phyloP scores from a whole-genome alignment of 2,888 invertebrate genomes.

The Campoplex capitator region DNA sequence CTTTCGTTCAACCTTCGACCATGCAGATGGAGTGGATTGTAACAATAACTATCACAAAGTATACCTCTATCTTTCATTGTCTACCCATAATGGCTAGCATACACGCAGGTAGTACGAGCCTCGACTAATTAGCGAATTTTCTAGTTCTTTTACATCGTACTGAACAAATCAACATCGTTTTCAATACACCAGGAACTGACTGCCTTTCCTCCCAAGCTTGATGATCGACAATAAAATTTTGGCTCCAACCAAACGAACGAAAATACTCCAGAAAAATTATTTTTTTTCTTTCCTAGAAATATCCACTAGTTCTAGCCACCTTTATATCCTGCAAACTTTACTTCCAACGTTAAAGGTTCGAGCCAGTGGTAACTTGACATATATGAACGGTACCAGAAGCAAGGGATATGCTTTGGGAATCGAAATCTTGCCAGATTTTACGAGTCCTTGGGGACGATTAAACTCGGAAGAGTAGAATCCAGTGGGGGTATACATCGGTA shows the following conservation, averaged over 20 bases:
- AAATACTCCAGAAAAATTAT: not conserved
- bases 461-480: conserved; percentile 39
- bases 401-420: conserved; percentile 13
- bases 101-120: not conserved
- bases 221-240: not conserved
- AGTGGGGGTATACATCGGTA: conserved; percentile 26
- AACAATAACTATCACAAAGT: conserved; percentile 23
- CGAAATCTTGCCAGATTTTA: conserved; percentile 38
- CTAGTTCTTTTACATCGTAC: not conserved
- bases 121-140: not conserved
- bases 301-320: not conserved
- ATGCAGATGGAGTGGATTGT: conserved; percentile 17
- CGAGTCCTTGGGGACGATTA: conserved; percentile 34
- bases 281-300: not conserved
- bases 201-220: too few relatives aligned
- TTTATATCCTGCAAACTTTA: not conserved
- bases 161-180: not conserved
- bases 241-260: not conserved
- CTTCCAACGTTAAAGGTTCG: not conserved
- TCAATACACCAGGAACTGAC: not conserved
- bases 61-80: conserved; percentile 3
- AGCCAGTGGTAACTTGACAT: not conserved
- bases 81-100: not conserved
- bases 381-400: conserved; percentile 11
- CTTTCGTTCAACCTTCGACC: conserved; percentile 21